Evolutionary conservation across 2,113 vertebrate genomes (phyloP).

Genomic region (Noctilio leporinus): DNA sequence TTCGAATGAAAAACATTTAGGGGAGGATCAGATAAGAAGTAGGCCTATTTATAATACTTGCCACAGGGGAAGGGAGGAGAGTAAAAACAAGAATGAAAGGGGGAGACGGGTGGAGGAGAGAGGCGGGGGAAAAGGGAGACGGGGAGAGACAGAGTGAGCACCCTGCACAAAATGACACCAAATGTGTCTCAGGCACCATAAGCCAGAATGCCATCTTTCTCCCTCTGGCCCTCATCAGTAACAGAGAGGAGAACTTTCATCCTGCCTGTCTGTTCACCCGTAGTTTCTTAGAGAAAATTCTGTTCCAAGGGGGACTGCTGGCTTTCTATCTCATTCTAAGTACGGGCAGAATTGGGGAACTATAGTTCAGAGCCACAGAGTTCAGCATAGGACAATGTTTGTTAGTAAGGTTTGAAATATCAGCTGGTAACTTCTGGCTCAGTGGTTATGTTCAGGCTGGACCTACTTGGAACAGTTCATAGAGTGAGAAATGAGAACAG

Average conservation of each 20-base stretch:
- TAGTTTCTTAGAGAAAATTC: slow-evolving; percentile 61
- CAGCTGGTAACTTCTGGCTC: background rate
- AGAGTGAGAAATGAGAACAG: background rate
- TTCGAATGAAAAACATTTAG: slow-evolving; percentile 84
- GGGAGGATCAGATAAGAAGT: slow-evolving; percentile 79
- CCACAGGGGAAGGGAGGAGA: background rate
- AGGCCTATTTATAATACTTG: slow-evolving; percentile 77
- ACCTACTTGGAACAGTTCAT: background rate
- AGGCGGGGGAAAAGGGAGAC: background rate
- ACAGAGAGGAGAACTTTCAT: slow-evolving; percentile 40
- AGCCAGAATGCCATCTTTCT: background rate
- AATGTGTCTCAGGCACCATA: background rate
- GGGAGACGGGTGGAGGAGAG: background rate
- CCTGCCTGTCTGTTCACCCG: background rate
- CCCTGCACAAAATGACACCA: slow-evolving; percentile 49
- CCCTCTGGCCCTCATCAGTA: slow-evolving; percentile 31
- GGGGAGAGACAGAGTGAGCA: too few species aligned
- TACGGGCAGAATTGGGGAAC: background rate
- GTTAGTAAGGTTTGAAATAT: background rate
- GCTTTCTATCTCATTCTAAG: background rate
- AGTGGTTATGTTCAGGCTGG: background rate
- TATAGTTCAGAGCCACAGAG: background rate
- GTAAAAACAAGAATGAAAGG: background rate
- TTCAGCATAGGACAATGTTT: background rate
- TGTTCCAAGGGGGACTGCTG: background rate